Evolutionary conservation across 1,140 invertebrate genomes (phyloP).

Genomic region (Trichonephila clavata): DNA sequence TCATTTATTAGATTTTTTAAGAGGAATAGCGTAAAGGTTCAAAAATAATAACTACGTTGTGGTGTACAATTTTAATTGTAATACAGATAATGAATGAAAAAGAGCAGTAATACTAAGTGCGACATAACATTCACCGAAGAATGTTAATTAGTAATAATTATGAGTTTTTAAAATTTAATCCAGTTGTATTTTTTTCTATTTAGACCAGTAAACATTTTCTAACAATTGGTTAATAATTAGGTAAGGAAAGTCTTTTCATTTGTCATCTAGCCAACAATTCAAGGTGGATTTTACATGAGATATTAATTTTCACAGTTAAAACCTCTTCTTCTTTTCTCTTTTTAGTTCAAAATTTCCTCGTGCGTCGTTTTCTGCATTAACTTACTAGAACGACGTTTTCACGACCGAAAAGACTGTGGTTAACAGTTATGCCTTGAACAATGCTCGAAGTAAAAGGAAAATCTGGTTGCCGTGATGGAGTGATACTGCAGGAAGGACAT

Average conservation of each 20-base stretch:
- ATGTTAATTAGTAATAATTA: too few relatives aligned
- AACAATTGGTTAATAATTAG: neutral
- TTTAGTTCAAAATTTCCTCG: neutral
- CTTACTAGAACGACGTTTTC: neutral
- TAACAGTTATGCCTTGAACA: neutral
- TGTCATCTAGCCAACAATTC: neutral
- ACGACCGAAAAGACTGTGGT: neutral
- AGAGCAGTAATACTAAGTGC: too few relatives aligned
- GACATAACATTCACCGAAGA: too few relatives aligned
- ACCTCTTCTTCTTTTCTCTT: neutral
- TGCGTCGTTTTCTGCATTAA: neutral
- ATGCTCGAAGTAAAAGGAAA: neutral
- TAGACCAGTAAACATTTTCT: neutral
- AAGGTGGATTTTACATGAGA: neutral
- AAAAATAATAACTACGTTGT: too few relatives aligned
- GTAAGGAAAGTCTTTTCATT: neutral
- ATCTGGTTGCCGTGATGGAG: neutral
- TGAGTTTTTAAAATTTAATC: too few relatives aligned
- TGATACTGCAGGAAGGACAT: conserved; percentile 12
- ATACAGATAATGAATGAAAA: too few relatives aligned
- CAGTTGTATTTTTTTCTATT: neutral
- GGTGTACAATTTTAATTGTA: too few relatives aligned
- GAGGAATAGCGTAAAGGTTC: too few relatives aligned
- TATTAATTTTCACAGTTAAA: neutral
- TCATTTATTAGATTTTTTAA: too few relatives aligned